Percentiles rank a stretch among this genome's conserved stretches.
Evolutionary conservation across 2,113 vertebrate species (phyloP).

Genomic region (Macrotus californicus): DNA sequence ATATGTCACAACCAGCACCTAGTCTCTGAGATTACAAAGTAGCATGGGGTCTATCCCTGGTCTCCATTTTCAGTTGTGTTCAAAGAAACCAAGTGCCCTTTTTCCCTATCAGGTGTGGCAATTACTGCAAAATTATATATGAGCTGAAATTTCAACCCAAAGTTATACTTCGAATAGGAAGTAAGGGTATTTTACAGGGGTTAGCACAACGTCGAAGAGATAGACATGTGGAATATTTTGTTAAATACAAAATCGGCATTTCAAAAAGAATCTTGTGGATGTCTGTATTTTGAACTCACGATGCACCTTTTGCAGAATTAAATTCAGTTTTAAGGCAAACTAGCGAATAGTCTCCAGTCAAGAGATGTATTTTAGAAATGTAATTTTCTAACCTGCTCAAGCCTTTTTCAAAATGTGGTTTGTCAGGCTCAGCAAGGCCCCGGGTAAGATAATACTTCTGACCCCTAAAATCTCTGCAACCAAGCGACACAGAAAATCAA

Average conservation of each 20-base stretch:
- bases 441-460: neutral
- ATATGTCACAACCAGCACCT: neutral
- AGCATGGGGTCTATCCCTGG: too few relatives aligned
- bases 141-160: neutral
- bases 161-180: neutral
- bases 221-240: neutral
- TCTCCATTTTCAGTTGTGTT: neutral
- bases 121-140: conserved; percentile 3
- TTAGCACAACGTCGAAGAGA: neutral
- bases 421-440: neutral
- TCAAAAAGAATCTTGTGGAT: neutral
- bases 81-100: neutral
- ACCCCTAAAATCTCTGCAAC: neutral
- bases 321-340: conserved; percentile 22
- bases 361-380: neutral
- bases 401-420: neutral
- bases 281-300: neutral
- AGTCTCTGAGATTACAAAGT: neutral
- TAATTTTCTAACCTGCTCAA: neutral
- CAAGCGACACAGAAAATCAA: neutral
- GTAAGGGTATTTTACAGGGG: neutral
- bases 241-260: neutral
- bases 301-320: neutral
- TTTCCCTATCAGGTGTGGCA: neutral
- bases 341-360: neutral